Base-by-base conservation (phyloP, 2,113 vertebrate species). In the Pontoporia blainvillei region DNA sequence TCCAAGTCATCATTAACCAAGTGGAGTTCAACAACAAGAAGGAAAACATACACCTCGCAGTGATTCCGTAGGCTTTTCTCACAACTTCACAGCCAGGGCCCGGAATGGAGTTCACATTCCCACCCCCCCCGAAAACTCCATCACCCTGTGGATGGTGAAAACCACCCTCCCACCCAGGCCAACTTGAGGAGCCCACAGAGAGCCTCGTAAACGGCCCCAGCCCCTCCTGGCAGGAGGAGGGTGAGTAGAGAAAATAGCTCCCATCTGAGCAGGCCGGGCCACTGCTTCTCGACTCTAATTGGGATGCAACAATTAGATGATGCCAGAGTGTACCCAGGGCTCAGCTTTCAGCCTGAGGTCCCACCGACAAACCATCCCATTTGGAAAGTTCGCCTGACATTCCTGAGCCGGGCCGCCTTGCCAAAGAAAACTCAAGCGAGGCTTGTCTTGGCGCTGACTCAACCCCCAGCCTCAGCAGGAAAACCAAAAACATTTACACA, bases 401-500 rank as follows among this genome's bases (percentile, higher is more conserved):
- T 99, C 99, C 99, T 99, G 98, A 99, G 98, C 99, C 97, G 98
- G 98, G 98, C 96, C 88, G 98, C 98, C 98, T 98, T 99, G 99
- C 99, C 99, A 99, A 99, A 99, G 99, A 99, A 99, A 99, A 99
- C 99, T 98, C 85, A 94, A 98, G 99, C 98, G 52, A 98, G 98
- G 99, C 99, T 99, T 99, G 99, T 99, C 99, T 99, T 99, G 99
- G 99, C 99, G 49, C 83, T 0, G 61, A 98, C 99, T 99, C 99
- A 99, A 99, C 99, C 98, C 98, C 94, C 97, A 98, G 99, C 99
- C 99, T 98, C 99, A 99, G 99, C 99, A 98, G 99, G 98, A 98
- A 99, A 99, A 99, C 99, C 98, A 98, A 99, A 99, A 99, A 99
- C 99, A 99, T 99, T 99, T 99, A 99, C 99, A 99, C 99, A 99